These are phyloP conservation scores for Nicator chloris DNA, from an alignment of 2,113 vertebrate species.

Conservation along the genomic window DNA sequence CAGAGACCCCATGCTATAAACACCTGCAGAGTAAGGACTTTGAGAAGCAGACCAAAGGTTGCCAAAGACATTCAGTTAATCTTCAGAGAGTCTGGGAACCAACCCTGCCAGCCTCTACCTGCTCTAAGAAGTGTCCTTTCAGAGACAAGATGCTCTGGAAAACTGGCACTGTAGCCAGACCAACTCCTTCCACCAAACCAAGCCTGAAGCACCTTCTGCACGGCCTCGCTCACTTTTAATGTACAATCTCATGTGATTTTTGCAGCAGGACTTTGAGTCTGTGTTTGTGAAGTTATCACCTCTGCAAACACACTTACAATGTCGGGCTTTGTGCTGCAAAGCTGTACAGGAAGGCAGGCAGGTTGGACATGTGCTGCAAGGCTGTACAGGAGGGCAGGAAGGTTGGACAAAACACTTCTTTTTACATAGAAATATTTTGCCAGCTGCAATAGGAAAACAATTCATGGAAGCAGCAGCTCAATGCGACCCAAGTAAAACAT, in stretches of 20 bases:
- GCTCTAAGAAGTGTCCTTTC: neutral
- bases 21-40: neutral
- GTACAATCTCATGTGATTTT: neutral
- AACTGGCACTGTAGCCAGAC: neutral
- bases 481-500: neutral
- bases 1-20: neutral
- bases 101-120: neutral
- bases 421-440: neutral
- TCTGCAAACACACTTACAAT: neutral
- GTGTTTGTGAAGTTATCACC: neutral
- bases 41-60: neutral
- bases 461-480: neutral
- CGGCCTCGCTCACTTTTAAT: neutral
- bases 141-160: neutral
- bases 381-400: neutral
- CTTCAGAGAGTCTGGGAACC: neutral
- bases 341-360: neutral
- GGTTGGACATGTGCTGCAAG: neutral
- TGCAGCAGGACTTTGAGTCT: neutral
- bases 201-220: neutral
- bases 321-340: neutral
- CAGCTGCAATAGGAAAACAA: constrained; percentile 11
- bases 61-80: neutral
- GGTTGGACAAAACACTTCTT: neutral
- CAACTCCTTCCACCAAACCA: neutral